Evolutionary conservation across 2,888 invertebrate genomes (phyloP).

Genomic region (Drosophila formosana): DNA sequence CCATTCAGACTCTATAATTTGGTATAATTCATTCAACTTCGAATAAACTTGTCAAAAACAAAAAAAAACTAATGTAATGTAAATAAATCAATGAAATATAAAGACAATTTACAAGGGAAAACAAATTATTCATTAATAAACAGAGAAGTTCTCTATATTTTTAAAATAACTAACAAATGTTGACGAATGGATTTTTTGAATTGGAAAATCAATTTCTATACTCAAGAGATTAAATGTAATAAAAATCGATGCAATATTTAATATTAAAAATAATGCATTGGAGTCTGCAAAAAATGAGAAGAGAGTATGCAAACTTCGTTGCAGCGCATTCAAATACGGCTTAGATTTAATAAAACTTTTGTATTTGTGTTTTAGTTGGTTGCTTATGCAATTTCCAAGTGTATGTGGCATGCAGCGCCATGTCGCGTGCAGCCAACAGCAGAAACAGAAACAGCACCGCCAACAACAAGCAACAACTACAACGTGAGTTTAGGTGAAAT

Average conservation of each 20-base stretch:
- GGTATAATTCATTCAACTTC: conserved; percentile 16
- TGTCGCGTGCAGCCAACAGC: conserved; percentile 65
- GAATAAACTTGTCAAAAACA: neutral
- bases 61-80: neutral
- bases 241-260: too few relatives aligned
- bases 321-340: neutral
- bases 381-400: conserved; percentile 66
- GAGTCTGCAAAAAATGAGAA: neutral
- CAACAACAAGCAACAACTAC: conserved; percentile 17
- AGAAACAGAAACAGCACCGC: conserved; percentile 30
- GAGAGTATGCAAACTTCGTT: conserved; percentile 26
- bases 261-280: too few relatives aligned
- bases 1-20: conserved; percentile 41
- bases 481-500: conserved; percentile 66
- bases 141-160: too few relatives aligned
- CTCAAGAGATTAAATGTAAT: too few relatives aligned
- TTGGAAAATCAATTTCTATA: too few relatives aligned
- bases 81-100: too few relatives aligned
- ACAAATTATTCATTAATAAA: too few relatives aligned
- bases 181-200: too few relatives aligned
- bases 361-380: conserved; percentile 18
- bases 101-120: too few relatives aligned
- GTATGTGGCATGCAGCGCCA: conserved; percentile 43
- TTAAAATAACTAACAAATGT: too few relatives aligned
- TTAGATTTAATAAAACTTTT: conserved; percentile 20